Percentiles rank a stretch among this genome's conserved stretches.
Evolutionary conservation across 2,888 invertebrate genomes (phyloP).

Genomic region (Deladenus siricidicola): DNA sequence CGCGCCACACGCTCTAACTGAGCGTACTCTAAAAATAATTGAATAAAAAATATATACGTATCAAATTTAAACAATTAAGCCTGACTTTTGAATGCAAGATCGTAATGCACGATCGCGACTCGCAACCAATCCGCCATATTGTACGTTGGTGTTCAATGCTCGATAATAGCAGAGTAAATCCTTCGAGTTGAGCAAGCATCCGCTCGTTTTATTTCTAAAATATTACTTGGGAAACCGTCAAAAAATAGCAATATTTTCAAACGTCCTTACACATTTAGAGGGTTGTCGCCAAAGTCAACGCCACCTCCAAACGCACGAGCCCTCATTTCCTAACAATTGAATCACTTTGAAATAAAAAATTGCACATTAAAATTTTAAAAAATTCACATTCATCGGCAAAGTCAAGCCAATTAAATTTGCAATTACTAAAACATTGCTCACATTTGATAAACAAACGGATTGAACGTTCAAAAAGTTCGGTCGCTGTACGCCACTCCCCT

Average conservation of each 20-base stretch:
- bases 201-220: conserved; percentile 37
- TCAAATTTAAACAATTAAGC: background rate
- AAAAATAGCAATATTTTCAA: background rate
- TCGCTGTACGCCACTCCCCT: no score
- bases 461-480: no score
- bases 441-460: no score
- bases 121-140: conserved; percentile 36
- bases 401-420: no score
- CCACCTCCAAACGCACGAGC: conserved; percentile 44
- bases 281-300: conserved; percentile 33
- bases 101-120: conserved; percentile 39
- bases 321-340: conserved; percentile 24
- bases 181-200: conserved; percentile 38
- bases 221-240: background rate
- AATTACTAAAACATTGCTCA: no score
- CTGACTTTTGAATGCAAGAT: conserved; percentile 39
- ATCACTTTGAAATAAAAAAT: no score
- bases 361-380: no score
- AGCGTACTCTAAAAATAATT: conserved; percentile 6
- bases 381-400: no score
- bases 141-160: conserved; percentile 34
- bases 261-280: conserved; percentile 29
- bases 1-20: conserved; percentile 38
- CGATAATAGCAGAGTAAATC: conserved; percentile 42
- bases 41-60: background rate